Conservation (phyloP, 1,140 invertebrate genomes). For the Drosophila rufa region DNA sequence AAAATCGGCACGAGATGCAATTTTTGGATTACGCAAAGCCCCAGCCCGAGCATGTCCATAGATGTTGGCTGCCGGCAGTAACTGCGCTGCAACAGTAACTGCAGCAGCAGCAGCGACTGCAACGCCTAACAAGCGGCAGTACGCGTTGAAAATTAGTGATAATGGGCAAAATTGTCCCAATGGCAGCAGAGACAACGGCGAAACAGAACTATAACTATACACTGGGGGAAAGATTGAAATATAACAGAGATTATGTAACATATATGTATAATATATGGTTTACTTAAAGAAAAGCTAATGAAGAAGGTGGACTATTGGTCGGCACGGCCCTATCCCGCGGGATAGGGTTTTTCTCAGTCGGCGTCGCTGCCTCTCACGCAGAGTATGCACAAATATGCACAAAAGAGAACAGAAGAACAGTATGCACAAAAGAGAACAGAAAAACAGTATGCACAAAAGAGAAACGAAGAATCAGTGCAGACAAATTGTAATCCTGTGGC, state of each 20-base stretch:
- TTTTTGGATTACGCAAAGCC: constrained; percentile 78
- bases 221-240: constrained; percentile 12
- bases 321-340: too few species aligned
- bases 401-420: too few species aligned
- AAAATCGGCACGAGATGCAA: constrained; percentile 77
- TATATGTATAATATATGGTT: too few species aligned
- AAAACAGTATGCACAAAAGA: too few species aligned
- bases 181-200: constrained; percentile 48
- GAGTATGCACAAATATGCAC: too few species aligned
- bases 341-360: too few species aligned
- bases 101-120: constrained; percentile 27
- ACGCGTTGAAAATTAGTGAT: constrained; percentile 79
- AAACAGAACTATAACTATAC: constrained; percentile 34
- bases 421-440: too few species aligned
- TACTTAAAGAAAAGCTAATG: background rate
- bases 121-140: constrained; percentile 69
- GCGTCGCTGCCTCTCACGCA: too few species aligned
- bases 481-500: too few species aligned
- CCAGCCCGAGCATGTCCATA: constrained; percentile 59
- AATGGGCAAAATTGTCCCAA: constrained; percentile 82
- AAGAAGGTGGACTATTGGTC: background rate
- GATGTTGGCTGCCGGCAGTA: constrained; percentile 31
- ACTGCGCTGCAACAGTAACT: constrained; percentile 23
- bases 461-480: too few species aligned
- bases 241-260: background rate